These are phyloP conservation scores for Apostichopus leukothele DNA, from an alignment of 53 echinoderm and acorn worm genomes.

Conservation along the genomic window DNA sequence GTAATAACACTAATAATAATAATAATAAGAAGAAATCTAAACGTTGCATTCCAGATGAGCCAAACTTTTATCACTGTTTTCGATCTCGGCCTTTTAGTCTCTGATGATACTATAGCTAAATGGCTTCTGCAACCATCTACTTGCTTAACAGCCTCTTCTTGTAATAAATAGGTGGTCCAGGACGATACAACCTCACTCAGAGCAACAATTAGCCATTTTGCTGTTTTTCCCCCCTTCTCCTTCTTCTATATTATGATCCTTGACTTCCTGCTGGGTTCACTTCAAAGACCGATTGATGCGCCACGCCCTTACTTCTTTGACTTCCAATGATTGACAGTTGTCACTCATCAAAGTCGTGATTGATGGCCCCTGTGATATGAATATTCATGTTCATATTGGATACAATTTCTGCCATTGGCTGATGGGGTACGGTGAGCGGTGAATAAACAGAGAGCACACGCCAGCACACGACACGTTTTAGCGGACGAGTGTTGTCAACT, in stretches of 20 bases:
- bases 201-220: slow-evolving; percentile 41
- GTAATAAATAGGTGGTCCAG: slow-evolving; percentile 28
- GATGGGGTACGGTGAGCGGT: background rate
- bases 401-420: slow-evolving; percentile 12
- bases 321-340: slow-evolving; percentile 45
- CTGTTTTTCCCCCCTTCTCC: background rate
- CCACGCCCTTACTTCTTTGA: slow-evolving; percentile 26
- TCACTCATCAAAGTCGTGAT: slow-evolving; percentile 33
- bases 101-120: background rate
- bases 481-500: slow-evolving; percentile 32
- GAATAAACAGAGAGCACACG: slow-evolving; percentile 19
- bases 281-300: slow-evolving; percentile 5
- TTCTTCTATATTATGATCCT: background rate
- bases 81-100: background rate
- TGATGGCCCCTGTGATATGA: background rate
- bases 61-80: background rate
- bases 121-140: background rate
- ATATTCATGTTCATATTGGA: slow-evolving; percentile 3
- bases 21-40: background rate
- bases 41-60: background rate
- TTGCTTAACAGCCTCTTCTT: background rate
- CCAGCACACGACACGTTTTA: slow-evolving; percentile 36
- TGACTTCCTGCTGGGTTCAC: background rate
- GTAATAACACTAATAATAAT: too few species aligned
- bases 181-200: slow-evolving; percentile 6